phyloP scores from a whole-genome alignment of 2,888 invertebrate genomes.

The Euzophera pinguis region DNA sequence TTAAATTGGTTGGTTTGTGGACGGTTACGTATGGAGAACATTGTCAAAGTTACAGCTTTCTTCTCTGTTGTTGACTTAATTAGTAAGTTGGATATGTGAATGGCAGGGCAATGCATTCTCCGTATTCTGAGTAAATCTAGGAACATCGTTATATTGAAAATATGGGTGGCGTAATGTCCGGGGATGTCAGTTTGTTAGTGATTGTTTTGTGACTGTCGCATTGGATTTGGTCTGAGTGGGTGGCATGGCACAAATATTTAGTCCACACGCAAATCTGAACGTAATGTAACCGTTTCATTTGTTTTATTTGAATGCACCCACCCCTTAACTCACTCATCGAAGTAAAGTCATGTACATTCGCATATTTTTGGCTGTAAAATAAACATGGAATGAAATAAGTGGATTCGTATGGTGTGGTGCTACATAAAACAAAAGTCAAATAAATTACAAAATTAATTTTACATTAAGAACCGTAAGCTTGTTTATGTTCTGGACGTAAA shows the following conservation, averaged over 20 bases:
- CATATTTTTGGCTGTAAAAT: no score
- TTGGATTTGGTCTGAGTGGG: constrained; percentile 4
- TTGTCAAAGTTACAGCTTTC: constrained; percentile 78
- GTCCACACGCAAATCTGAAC: constrained; percentile 2
- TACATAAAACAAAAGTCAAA: background rate
- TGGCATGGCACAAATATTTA: constrained; percentile 14
- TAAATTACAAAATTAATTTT: background rate
- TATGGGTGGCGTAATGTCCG: constrained; percentile 57
- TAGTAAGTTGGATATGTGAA: constrained; percentile 78
- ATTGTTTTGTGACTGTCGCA: constrained; percentile 27
- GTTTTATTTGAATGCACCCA: background rate
- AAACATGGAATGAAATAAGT: background rate
- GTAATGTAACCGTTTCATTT: constrained; percentile 8
- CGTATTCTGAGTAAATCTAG: constrained; percentile 59
- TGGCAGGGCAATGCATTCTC: constrained; percentile 73
- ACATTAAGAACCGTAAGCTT: constrained; percentile 2
- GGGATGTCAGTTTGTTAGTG: constrained; percentile 39
- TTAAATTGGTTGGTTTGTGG: constrained; percentile 39
- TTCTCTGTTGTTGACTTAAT: constrained; percentile 75
- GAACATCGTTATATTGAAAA: constrained; percentile 74
- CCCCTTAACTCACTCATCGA: no score
- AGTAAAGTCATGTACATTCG: no score
- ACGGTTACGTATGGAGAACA: constrained; percentile 74
- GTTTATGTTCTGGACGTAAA: constrained; percentile 1
- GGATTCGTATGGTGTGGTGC: background rate